These are phyloP conservation scores for Cotesia congregata DNA, from an alignment of 2,888 invertebrate genomes.

Conservation along the genomic window DNA sequence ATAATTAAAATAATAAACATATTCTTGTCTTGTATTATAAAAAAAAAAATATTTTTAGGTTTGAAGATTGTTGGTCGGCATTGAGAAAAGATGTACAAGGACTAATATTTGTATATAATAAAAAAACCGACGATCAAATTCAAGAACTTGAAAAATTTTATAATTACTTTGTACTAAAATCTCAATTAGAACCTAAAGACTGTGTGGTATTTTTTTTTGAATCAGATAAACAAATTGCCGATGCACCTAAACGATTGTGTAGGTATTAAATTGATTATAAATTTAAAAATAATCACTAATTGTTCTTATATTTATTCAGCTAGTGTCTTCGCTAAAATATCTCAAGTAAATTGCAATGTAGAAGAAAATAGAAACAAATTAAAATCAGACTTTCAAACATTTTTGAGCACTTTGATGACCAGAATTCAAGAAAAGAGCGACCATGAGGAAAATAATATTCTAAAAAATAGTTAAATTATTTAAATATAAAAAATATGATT, in stretches of 20 bases:
- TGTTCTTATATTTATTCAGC: slow-evolving; percentile 68
- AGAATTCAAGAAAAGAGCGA: slow-evolving; percentile 57
- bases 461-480: slow-evolving; percentile 50
- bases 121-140: slow-evolving; percentile 72
- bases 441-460: slow-evolving; percentile 54
- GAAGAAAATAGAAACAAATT: slow-evolving; percentile 75
- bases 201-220: slow-evolving; percentile 77
- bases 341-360: slow-evolving; percentile 74
- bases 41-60: slow-evolving; percentile 70
- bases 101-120: slow-evolving; percentile 79
- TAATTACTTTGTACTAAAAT: slow-evolving; percentile 79
- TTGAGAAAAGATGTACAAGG: slow-evolving; percentile 79
- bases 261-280: slow-evolving; percentile 55
- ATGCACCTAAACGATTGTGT: slow-evolving; percentile 73
- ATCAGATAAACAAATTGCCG: slow-evolving; percentile 71
- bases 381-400: slow-evolving; percentile 73
- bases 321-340: slow-evolving; percentile 74
- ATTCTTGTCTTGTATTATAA: no score
- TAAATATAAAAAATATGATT: slow-evolving; percentile 35
- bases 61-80: slow-evolving; percentile 84
- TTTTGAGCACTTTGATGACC: slow-evolving; percentile 58
- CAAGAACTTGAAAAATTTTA: slow-evolving; percentile 77
- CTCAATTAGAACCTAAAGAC: slow-evolving; percentile 76
- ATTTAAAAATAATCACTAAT: neutral
- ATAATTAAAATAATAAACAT: neutral